Base-by-base conservation (phyloP, 1,140 invertebrate genomes). In the Bombus picipes region DNA sequence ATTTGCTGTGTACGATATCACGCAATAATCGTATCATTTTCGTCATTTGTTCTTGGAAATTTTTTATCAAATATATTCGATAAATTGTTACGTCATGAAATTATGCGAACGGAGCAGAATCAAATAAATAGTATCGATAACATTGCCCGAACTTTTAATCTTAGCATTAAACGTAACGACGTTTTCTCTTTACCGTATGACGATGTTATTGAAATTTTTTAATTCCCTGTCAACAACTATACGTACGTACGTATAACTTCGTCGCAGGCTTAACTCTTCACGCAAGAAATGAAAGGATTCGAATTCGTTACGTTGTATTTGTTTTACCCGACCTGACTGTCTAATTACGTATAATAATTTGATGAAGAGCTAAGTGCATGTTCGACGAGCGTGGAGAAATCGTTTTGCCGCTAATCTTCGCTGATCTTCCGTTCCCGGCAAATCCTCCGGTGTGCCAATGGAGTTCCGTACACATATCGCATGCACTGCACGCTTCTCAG, bases 371-470 rank as follows among this genome's bases (percentile, higher is more conserved):
- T 59, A 39, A 62, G 25, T n/a, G 34, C 53, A 62, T 15, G 75
- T 59, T 37, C 37, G 53, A 59, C 75, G 75, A 59, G 75, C 75
- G 57, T 77, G 53, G 59, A 77, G 75, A 77, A 62, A 77, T 77
- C 75, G 34, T 59, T 77, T 59, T 59, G 53, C 75, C 57, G 53
- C 53, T 62, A 77, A 77, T 77, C 53, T 62, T 57, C 75, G 25
- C 57, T 62, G 57, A 77, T 77, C 75, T 77, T 77, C 75, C 75
- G 75, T 77, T 77, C 75, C 8, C 53, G 34, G 75, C 39, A 77
- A 77, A 77, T 77, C 57, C 53, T 59, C 28, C 53, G 53, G 37
- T 77, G 75, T 77, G 57, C 53, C 75, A 77, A 77, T 77, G 28
- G 75, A 77, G 53, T 77, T 77, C 57, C 75, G 57, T 77, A 62